Base-by-base conservation (phyloP, 2,797 vertebrate species). In the Siniperca undulata region DNA sequence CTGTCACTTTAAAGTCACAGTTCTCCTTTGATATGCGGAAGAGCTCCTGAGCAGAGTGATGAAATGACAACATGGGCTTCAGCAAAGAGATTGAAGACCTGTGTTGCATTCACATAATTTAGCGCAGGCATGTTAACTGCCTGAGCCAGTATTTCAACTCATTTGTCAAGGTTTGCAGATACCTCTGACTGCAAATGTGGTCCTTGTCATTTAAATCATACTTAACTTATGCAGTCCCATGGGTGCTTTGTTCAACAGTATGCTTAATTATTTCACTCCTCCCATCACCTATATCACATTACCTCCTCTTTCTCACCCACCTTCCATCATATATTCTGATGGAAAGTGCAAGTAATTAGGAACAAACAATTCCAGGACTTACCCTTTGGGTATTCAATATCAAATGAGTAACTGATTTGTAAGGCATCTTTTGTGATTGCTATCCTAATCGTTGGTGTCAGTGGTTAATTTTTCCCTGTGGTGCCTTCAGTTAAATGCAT, bases 11-110 rank as follows among this genome's bases (percentile, higher is more conserved):
- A 68, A 99, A 98, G 91, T 98, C 97, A 0, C 93, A 94, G 84
- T 95, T 97, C 89, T 99, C 98, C 89, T 99, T 99, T 3, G 98
- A 99, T 71, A 98, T 94, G 9, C 97, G 97, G 94, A 95, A 99
- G 52, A 99, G 96, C 76, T 99, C 97, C 99, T 99, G 40, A 52
- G 65, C 53, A 65, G 80, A 7, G 38, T 2, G 76, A 70, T 42
- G 82, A 70, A 53, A 78, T 10, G 34, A 86, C 34, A 69, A 46
- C 74, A 9, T 13, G 17, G 17, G 61, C 7, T 69, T 77, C 24
- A 70, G 78, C 53, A 53, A 52, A 48, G 14, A 76, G 48, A 50
- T 20, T 60, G 56, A 84, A 79, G 74, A 66, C 46, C 60, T 0
- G 1, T 4, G 48, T 44, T 2, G 27, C 58, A 40, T 40, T 74